Evolutionary conservation across 2,113 vertebrate species (phyloP).

Genomic region (Hemibagrus wyckioides): DNA sequence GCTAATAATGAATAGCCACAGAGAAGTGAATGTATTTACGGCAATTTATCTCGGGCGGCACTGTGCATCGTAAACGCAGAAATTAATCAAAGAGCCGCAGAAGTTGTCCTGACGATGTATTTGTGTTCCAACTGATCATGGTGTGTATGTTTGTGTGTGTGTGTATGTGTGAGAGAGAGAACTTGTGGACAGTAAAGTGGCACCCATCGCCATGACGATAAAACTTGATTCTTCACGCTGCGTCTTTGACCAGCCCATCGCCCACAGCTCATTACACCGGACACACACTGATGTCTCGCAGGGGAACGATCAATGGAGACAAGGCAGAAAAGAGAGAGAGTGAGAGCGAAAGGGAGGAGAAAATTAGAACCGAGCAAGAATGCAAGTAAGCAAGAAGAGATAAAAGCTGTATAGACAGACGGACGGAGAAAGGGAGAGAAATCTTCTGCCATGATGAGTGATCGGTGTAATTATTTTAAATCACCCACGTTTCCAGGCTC

Average conservation of each 20-base stretch:
- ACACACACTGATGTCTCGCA: conserved; percentile 1
- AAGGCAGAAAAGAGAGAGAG: too few relatives aligned
- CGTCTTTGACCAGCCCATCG: background rate
- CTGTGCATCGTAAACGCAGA: background rate
- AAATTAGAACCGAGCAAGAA: background rate
- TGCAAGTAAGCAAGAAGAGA: background rate
- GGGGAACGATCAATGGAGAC: background rate
- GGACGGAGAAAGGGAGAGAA: background rate
- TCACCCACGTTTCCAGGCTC: too few relatives aligned
- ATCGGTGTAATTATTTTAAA: conserved; percentile 3
- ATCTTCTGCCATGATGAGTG: background rate
- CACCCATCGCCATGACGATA: background rate
- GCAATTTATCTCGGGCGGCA: background rate
- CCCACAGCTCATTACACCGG: conserved; percentile 7
- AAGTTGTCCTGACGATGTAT: background rate
- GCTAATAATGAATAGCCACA: background rate
- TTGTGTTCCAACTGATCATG: background rate
- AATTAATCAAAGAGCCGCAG: background rate
- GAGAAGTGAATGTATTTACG: background rate
- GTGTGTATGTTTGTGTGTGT: background rate
- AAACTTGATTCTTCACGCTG: conserved; percentile 11
- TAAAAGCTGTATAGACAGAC: background rate
- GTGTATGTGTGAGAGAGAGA: background rate
- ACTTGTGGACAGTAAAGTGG: background rate
- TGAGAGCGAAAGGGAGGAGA: background rate